Conservation (phyloP, 2,888 invertebrate genomes). For the Lacanobia wlatinum region DNA sequence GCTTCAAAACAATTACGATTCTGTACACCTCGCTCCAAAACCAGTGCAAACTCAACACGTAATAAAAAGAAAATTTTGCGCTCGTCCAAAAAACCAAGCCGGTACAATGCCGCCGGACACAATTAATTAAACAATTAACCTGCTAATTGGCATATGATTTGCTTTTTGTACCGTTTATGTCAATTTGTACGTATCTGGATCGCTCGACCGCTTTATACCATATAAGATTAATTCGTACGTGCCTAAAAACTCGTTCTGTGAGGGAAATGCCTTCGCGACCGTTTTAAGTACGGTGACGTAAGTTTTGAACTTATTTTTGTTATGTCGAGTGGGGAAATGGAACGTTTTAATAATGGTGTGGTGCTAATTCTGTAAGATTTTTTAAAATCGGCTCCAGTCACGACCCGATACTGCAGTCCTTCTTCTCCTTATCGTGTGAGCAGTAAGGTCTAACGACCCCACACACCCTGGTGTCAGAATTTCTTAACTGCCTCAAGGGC, state of each 20-base stretch:
- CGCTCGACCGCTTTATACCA: slow-evolving; percentile 67
- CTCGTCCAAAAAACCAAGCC: slow-evolving; percentile 72
- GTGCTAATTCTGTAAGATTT: neutral
- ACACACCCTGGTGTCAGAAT: no score
- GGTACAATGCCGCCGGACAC: slow-evolving; percentile 73
- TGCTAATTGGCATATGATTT: slow-evolving; percentile 88
- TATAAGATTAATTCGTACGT: slow-evolving; percentile 74
- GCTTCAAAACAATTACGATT: slow-evolving; percentile 24
- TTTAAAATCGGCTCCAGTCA: no score
- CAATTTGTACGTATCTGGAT: slow-evolving; percentile 84
- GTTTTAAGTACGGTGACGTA: slow-evolving; percentile 31
- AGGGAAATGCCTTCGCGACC: slow-evolving; percentile 42
- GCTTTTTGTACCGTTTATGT: slow-evolving; percentile 84
- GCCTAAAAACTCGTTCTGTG: slow-evolving; percentile 62
- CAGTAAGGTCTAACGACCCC: no score
- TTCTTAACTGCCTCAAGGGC: no score
- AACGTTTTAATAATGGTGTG: neutral
- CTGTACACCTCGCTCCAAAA: slow-evolving; percentile 29
- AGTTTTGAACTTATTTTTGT: slow-evolving; percentile 52
- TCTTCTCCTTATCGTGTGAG: no score
- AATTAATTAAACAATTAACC: slow-evolving; percentile 91
- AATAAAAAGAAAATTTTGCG: slow-evolving; percentile 67
- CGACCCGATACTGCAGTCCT: no score
- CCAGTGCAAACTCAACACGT: slow-evolving; percentile 54
- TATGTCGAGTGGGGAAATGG: slow-evolving; percentile 12